A percentile compares a stretch with the other conserved stretches of the same genome.
Evolutionary conservation across 2,888 invertebrate genomes (phyloP).

Genomic region (Hyles lineata): DNA sequence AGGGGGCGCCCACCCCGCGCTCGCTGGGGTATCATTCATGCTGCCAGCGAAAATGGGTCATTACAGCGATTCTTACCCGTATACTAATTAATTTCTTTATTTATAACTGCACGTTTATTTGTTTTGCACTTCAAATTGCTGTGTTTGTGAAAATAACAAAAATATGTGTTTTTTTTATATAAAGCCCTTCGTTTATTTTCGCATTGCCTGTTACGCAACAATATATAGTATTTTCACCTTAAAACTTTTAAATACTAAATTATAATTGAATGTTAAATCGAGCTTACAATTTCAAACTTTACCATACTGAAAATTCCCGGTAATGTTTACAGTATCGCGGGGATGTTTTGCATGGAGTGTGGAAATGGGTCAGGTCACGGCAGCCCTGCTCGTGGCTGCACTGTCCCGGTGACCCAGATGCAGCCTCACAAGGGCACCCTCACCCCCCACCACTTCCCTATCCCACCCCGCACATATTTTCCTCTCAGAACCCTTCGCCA

Average conservation of each 20-base stretch:
- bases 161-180: no score
- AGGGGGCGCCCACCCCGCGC: constrained; percentile 35
- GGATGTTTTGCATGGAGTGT: constrained; percentile 3
- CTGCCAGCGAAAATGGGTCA: constrained; percentile 50
- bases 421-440: constrained; percentile 62
- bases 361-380: constrained; percentile 73
- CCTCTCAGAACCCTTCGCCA: not conserved
- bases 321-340: constrained; percentile 21
- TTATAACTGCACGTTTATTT: constrained; percentile 30
- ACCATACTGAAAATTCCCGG: not conserved
- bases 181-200: no score
- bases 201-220: no score
- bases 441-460: constrained; percentile 38
- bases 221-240: no score
- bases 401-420: constrained; percentile 74
- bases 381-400: constrained; percentile 52
- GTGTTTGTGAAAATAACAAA: no score
- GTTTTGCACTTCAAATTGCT: not conserved
- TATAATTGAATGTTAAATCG: not conserved
- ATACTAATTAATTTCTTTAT: constrained; percentile 43
- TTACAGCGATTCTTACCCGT: constrained; percentile 43
- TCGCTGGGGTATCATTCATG: constrained; percentile 57
- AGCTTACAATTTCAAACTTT: not conserved
- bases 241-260: no score
- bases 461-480: constrained; percentile 2